Evolutionary conservation across 2,888 invertebrate species (phyloP), one percentile per base, ranked within the genome.

Genomic region (Eupithecia inturbata): DNA sequence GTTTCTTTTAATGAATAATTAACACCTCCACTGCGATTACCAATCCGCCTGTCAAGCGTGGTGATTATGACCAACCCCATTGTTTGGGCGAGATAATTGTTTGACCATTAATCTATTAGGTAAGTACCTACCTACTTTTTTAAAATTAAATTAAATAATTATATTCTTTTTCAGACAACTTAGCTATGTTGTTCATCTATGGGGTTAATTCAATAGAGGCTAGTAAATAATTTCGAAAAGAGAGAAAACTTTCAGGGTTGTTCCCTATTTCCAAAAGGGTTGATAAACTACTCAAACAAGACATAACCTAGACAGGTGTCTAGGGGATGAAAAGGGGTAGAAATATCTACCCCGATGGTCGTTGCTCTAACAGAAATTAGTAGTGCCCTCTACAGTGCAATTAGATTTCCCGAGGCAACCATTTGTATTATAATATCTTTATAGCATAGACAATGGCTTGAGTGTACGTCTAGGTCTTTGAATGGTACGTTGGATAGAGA

Each of bases 311-410:
- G n/a, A n/a, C n/a, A n/a, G 16, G 33, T 33, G 63, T 31, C 63
- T 63, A 64, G 63, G 28, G 63, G 63, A 26, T 26, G 39, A 66
- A 41, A 22, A 39, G 26, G 36, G 66, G 36, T 39, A 36, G 33
- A 39, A 26, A 22, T 22, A 67, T 45, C 70, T 41, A 36, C 70
- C 70, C 41, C 57, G n/a, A 66, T 66, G 75, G 72, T 68, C 74
- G 68, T 92, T 90, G 90, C 87, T 87, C 88, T 88, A 88, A 91
- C 92, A 91, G 89, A 90, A 91, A 92, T 92, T 91, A 91, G 91
- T 92, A 91, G 81, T 83, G 90, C 91, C 89, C 53, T 87, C 83
- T 80, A 81, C 83, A 87, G 89, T 88, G 83, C 86, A 91, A 89
- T 92, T 90, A 88, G 84, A 86, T 80, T 78, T 80, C 85, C 86